These are phyloP conservation scores for Abrostola triplasia DNA, from an alignment of 2,888 invertebrate genomes.

Conservation along the genomic window DNA sequence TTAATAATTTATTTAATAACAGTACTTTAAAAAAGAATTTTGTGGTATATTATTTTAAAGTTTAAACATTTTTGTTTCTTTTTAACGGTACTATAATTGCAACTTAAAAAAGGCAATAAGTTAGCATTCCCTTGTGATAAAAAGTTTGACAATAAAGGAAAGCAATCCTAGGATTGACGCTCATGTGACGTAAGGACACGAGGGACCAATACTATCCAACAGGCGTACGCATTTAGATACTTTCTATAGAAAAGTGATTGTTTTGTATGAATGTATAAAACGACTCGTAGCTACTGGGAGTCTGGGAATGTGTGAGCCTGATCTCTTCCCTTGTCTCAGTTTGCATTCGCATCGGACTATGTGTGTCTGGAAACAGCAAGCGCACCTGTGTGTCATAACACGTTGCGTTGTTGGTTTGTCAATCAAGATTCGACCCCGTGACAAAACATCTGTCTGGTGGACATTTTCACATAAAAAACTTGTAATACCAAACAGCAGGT, in stretches of 20 bases:
- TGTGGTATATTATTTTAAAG: neutral
- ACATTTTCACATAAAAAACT: too few relatives aligned
- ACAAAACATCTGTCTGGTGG: too few relatives aligned
- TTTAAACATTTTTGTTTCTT: neutral
- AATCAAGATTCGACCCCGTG: too few relatives aligned
- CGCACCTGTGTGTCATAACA: too few relatives aligned
- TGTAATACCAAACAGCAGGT: too few relatives aligned
- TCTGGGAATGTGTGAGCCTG: too few relatives aligned
- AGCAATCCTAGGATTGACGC: conserved; percentile 48
- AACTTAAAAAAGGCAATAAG: conserved; percentile 7
- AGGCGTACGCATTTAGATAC: conserved; percentile 4
- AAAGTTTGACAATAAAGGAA: conserved; percentile 42
- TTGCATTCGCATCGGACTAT: too few relatives aligned
- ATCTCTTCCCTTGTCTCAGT: too few relatives aligned
- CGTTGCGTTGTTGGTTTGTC: too few relatives aligned
- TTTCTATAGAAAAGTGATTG: neutral
- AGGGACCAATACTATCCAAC: conserved; percentile 25
- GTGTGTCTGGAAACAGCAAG: too few relatives aligned
- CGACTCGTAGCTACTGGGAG: too few relatives aligned
- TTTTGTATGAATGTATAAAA: neutral
- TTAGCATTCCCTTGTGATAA: conserved; percentile 16
- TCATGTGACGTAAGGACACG: conserved; percentile 38
- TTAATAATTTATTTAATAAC: too few relatives aligned
- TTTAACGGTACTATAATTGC: neutral
- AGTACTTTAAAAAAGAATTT: neutral